Base-by-base conservation (phyloP, 2,888 invertebrate genomes). In the Clusia tigrina region DNA sequence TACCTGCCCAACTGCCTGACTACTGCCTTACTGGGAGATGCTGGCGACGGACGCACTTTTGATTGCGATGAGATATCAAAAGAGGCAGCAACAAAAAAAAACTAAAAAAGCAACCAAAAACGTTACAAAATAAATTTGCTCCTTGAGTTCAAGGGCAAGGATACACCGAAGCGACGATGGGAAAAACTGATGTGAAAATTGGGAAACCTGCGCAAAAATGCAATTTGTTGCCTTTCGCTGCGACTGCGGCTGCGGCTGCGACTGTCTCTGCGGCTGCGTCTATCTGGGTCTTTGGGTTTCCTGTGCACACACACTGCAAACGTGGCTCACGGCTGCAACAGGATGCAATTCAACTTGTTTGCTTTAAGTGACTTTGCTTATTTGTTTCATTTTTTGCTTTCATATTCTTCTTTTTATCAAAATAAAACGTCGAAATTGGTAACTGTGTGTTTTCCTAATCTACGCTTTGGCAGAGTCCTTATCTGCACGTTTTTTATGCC, bases 341-440 rank as follows among this genome's bases (percentile, higher is more conserved):
- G 63, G 60, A 63, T 63, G 63, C 63, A 60, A 63, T 63, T 63
- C n/a, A n/a, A n/a, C n/a, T n/a, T n/a, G n/a, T n/a, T n/a, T n/a
- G n/a, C n/a, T n/a, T n/a, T n/a, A n/a, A n/a, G n/a, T n/a, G n/a
- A n/a, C n/a, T n/a, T n/a, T n/a, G n/a, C n/a, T n/a, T n/a, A n/a
- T n/a, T n/a, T n/a, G n/a, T n/a, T n/a, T n/a, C n/a, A n/a, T n/a
- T n/a, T n/a, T n/a, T n/a, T n/a, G n/a, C n/a, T n/a, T n/a, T n/a
- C n/a, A n/a, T n/a, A n/a, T n/a, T n/a, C n/a, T n/a, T n/a, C n/a
- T n/a, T n/a, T n/a, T n/a, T n/a, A n/a, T n/a, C n/a, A n/a, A n/a
- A n/a, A n/a, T n/a, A n/a, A n/a, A n/a, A n/a, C n/a, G n/a, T n/a
- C n/a, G n/a, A n/a, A n/a, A n/a, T n/a, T n/a, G n/a, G n/a, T n/a